Percentiles rank a stretch among this genome's conserved stretches.
Evolutionary conservation across 2,797 vertebrate genomes (phyloP).

Genomic region (Hipposideros larvatus): DNA sequence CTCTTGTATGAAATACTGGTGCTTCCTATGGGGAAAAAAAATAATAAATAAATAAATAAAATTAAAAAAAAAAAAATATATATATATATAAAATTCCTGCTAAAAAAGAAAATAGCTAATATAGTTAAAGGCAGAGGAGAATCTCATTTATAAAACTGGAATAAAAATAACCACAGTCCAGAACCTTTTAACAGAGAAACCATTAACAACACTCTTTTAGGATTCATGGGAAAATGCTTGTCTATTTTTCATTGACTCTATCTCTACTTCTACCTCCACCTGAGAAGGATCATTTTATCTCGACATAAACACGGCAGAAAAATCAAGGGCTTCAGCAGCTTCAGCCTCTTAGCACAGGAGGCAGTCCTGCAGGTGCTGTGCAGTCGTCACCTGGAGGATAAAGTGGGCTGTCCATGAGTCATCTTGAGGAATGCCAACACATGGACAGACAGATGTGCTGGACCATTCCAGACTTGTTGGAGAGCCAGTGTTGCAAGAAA

Average conservation of each 20-base stretch:
- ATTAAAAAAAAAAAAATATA: background rate
- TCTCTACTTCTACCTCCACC: background rate
- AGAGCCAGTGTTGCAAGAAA: background rate
- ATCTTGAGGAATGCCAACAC: background rate
- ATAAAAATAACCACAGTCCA: background rate
- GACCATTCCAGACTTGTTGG: background rate
- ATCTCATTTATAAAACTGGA: slow-evolving; percentile 11
- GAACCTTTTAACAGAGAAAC: background rate
- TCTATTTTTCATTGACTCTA: background rate
- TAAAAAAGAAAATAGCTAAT: background rate
- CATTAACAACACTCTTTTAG: background rate
- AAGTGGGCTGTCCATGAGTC: rapidly evolving
- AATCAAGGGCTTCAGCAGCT: background rate
- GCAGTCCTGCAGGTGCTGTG: background rate
- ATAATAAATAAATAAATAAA: background rate
- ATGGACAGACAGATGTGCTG: background rate
- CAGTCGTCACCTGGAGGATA: background rate
- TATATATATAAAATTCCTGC: background rate
- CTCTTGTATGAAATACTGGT: background rate
- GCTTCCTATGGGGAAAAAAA: background rate
- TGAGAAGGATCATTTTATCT: background rate
- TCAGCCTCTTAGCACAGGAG: background rate
- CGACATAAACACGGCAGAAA: background rate
- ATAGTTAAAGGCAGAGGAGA: slow-evolving; percentile 30
- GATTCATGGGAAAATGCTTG: background rate